Base-by-base conservation (phyloP, 2,797 vertebrate genomes). In the Fratercula arctica region DNA sequence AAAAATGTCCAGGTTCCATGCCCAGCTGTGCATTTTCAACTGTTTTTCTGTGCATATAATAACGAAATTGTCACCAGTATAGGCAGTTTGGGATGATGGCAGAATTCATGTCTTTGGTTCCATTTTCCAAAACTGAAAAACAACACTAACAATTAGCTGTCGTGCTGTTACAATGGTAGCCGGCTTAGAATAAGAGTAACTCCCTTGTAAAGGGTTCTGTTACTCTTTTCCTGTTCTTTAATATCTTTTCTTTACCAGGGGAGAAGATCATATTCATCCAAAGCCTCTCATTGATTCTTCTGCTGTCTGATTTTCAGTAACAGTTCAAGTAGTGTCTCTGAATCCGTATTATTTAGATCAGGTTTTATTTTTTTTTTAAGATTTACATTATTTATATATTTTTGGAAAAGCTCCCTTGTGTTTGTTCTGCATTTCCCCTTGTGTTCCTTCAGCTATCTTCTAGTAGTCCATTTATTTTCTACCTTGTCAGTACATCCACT, bases 81-180 rank as follows among this genome's bases (percentile, higher is more conserved):
- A 41, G 43, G 48, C 25, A 24, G 53, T 25, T 77, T 21, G 35
- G 61, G 53, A 11, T 67, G 60, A 48, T 45, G 41, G 43, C n/a
- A 89, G 64, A 59, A 39, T 41, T 80, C 24, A 4, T 3, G 11
- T 41, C 46, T 91, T 81, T 24, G 16, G 15, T 79, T 93, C 21
- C 37, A 6, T 61, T 88, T 81, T 63, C 43, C 54, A 43, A 39
- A 78, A 48, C 15, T 60, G 66, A 78, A 75, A 60, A 6, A 0
- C 1, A 3, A 1, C 1, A 3, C 7, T 25, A 31, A 28, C 16
- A 57, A 2, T 50, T 57, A 50, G 4, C 8, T 86, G 9, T 60
- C 53, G 28, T 46, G 23, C 29, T 72, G 12, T 74, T 89, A 50
- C 28, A 53, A 2, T 37, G 31, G 13, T 25, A 53, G 41, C 37